Base-by-base conservation (phyloP, 1,140 invertebrate genomes). In the Pararge aegeria region DNA sequence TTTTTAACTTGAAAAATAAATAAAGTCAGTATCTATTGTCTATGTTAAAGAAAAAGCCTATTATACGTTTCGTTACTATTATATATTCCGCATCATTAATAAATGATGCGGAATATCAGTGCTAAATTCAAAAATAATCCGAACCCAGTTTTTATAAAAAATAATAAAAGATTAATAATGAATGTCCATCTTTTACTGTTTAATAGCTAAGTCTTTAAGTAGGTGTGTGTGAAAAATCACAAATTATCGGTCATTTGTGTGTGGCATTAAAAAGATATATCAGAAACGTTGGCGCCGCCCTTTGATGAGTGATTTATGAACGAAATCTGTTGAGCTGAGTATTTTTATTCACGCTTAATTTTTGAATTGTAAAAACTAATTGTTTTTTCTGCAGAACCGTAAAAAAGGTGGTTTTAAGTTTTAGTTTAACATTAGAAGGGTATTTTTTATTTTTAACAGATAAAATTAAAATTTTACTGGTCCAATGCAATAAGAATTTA, bases 141-240 rank as follows among this genome's bases (percentile, higher is more conserved):
- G 10, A 34, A 12, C 30, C 18, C 18, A 42, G 38, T 5, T 15
- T 5, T 6, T 42, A 4, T 30, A 51, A 34, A 34, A 49, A 20
- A 16, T 50, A 20, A 29, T 59, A 64, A 61, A 58, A 56, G 21
- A 64, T n/a, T n/a, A n/a, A n/a, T 62, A 74, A 74, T 68, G 55
- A 75, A 73, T 44, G 34, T 52, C 13, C 5, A 51, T 38, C 40
- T 65, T 66, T 70, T 49, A 27, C 38, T 48, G 18, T 57, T 55
- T 64, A 54, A 49, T 55, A 21, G 7, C 27, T 21, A 48, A 62
- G 30, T n/a, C 46, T 57, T 21, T 12, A 20, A 5, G 57, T 55
- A 75, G 75, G 81, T 64, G 82, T 73, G 82, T 78, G 82, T 84
- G 82, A 79, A 81, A 73, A 85, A 87, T 87, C 74, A 73, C 75